Conservation (phyloP, 2,888 invertebrate genomes). For the Chymomyza procnemis region DNA sequence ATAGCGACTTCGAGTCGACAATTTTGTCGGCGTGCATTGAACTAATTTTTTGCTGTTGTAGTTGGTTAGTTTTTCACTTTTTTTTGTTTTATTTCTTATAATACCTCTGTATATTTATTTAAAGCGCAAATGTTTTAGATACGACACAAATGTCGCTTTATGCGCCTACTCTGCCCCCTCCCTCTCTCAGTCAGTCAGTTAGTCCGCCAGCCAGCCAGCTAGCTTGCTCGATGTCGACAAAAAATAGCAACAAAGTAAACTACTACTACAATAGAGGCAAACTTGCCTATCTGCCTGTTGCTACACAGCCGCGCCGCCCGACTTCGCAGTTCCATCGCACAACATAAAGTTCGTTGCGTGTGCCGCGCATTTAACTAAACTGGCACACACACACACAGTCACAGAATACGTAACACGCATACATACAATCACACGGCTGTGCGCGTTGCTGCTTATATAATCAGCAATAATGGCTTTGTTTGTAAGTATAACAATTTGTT, state of each 20-base stretch:
- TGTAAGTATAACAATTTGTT: conserved; percentile 66
- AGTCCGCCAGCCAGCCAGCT: conserved; percentile 15
- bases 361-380: conserved; percentile 66
- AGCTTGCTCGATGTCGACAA: neutral
- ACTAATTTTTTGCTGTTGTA: conserved; percentile 55
- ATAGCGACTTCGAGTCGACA: neutral
- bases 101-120: conserved; percentile 70
- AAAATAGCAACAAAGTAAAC: conserved; percentile 48
- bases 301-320: conserved; percentile 11
- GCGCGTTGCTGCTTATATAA: conserved; percentile 56
- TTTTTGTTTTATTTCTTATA: conserved; percentile 62
- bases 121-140: conserved; percentile 73
- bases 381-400: conserved; percentile 50
- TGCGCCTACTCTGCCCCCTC: conserved; percentile 19
- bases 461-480: conserved; percentile 63
- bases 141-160: conserved; percentile 59
- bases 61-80: conserved; percentile 38
- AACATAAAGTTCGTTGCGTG: conserved; percentile 51
- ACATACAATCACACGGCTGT: conserved; percentile 29
- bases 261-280: conserved; percentile 50
- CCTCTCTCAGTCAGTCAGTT: conserved; percentile 27
- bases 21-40: conserved; percentile 56
- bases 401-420: conserved; percentile 19
- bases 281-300: conserved; percentile 64
- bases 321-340: neutral